Conservation (phyloP, 2,113 vertebrate species). For the Psophia crepitans region DNA sequence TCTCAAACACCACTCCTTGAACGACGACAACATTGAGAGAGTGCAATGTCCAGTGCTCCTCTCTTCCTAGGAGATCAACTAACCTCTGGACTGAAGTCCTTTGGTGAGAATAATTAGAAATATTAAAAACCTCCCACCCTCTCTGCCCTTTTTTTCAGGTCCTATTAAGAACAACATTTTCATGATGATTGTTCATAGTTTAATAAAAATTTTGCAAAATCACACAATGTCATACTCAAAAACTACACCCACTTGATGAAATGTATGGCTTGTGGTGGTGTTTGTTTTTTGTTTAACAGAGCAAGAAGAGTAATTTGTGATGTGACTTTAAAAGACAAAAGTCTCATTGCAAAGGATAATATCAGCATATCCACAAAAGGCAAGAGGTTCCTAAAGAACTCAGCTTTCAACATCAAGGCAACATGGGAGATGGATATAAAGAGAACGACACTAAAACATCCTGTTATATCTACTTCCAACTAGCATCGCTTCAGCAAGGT, state of each 20-base stretch:
- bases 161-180: not conserved
- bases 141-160: not conserved
- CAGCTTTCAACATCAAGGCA: not conserved
- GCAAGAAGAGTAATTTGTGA: not conserved
- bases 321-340: not conserved
- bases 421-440: not conserved
- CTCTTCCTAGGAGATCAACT: not conserved
- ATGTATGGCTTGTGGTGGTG: not conserved
- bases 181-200: not conserved
- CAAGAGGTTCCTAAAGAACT: not conserved
- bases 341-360: not conserved
- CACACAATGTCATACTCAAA: not conserved
- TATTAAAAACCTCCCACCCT: not conserved
- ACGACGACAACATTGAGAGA: accelerated
- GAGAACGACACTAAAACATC: not conserved
- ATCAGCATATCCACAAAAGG: not conserved
- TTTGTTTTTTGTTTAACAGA: not conserved
- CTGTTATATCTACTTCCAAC: not conserved
- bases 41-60: not conserved
- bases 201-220: not conserved
- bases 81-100: not conserved
- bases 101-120: not conserved
- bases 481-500: not conserved
- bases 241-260: not conserved
- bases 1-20: not conserved